Percentiles rank a stretch among this genome's conserved stretches.
These are phyloP conservation scores for Rhincodon typus DNA, from an alignment of 2,797 vertebrate genomes.

Conservation along the genomic window DNA sequence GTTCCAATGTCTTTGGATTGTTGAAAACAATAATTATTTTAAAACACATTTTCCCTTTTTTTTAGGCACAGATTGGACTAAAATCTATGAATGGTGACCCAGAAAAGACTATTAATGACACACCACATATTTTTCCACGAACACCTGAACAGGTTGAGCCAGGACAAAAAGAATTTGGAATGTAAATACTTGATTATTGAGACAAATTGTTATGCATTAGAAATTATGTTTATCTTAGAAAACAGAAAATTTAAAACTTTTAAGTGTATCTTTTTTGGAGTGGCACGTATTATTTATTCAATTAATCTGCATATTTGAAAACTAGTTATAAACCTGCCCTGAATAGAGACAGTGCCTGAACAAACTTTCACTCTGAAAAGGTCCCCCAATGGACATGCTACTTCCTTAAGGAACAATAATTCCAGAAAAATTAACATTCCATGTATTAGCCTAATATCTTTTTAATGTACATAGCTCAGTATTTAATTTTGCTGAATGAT, in stretches of 20 bases:
- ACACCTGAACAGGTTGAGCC: neutral
- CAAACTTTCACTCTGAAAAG: neutral
- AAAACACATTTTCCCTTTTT: neutral
- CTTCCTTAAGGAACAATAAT: neutral
- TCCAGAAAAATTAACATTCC: neutral
- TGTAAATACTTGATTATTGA: conserved; percentile 11
- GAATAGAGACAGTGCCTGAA: neutral
- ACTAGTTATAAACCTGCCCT: neutral
- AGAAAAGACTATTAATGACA: neutral
- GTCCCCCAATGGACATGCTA: neutral
- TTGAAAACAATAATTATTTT: neutral
- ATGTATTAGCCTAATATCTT: too few species aligned
- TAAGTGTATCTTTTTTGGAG: neutral
- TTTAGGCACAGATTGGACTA: neutral
- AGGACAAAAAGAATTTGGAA: conserved; percentile 32
- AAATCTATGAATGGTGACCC: neutral
- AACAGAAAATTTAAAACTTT: neutral
- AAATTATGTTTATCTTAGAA: neutral
- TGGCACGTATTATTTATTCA: neutral
- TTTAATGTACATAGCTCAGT: too few species aligned
- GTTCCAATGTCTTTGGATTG: neutral
- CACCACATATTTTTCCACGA: neutral
- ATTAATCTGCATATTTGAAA: neutral
- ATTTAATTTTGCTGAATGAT: too few species aligned
- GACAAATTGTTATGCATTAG: neutral